Conservation (phyloP, 2,888 invertebrate species). For the Drosophila mimetica region DNA sequence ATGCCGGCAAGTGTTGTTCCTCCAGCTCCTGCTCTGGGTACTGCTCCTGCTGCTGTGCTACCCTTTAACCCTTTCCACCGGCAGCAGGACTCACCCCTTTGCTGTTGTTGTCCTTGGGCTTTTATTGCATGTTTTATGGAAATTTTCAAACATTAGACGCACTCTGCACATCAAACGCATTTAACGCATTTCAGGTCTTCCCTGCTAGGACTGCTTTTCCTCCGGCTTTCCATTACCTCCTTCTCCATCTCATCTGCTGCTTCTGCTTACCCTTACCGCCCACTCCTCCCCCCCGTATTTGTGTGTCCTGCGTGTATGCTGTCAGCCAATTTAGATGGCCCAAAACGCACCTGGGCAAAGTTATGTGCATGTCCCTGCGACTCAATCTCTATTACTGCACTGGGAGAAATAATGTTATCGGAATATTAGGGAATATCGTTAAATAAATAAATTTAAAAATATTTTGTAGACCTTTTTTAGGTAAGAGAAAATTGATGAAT, state of each 20-base stretch:
- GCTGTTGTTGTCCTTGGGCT: conserved; percentile 51
- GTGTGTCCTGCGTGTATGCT: conserved; percentile 37
- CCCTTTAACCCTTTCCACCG: neutral
- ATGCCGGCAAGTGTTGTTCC: conserved; percentile 40
- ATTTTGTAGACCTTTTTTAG: too few relatives aligned
- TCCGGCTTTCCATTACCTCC: neutral
- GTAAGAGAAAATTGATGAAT: too few relatives aligned
- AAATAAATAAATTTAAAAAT: too few relatives aligned
- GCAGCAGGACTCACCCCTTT: neutral
- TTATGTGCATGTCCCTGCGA: conserved; percentile 29
- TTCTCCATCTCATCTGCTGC: too few relatives aligned
- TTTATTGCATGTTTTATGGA: conserved; percentile 81
- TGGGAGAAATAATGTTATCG: neutral
- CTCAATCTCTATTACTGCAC: conserved; percentile 54
- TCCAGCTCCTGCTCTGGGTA: conserved; percentile 9
- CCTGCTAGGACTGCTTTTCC: conserved; percentile 1
- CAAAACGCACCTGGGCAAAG: conserved; percentile 52
- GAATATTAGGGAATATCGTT: too few relatives aligned
- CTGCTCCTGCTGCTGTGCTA: neutral
- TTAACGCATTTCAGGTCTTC: conserved; percentile 60
- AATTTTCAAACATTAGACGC: conserved; percentile 72
- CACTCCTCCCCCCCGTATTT: conserved; percentile 10
- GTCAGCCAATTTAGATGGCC: conserved; percentile 48
- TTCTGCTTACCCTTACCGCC: conserved; percentile 1
- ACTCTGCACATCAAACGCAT: conserved; percentile 71